phyloP scores from a whole-genome alignment of 2,888 invertebrate genomes.

The Danaus chrysippus region DNA sequence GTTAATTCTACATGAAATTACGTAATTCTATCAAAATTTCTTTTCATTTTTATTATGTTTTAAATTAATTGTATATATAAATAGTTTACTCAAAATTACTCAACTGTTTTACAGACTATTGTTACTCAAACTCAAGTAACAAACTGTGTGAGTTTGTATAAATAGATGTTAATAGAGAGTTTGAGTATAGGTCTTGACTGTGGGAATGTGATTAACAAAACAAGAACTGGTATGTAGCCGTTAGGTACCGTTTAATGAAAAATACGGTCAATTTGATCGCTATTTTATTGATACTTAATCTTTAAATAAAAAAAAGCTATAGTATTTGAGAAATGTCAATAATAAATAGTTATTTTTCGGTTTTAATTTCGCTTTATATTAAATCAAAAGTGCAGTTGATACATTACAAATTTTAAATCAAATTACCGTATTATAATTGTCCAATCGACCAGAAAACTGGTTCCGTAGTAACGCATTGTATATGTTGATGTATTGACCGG shows the following conservation, averaged over 20 bases:
- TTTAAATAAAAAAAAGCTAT: background rate
- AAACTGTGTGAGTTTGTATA: slow-evolving; percentile 40
- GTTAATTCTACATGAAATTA: too few relatives aligned
- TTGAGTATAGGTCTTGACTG: slow-evolving; percentile 31
- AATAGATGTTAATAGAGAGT: slow-evolving; percentile 39
- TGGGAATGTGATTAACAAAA: slow-evolving; percentile 38
- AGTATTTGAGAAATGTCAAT: too few relatives aligned
- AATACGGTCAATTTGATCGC: background rate
- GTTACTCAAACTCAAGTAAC: slow-evolving; percentile 41
- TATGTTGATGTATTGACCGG: slow-evolving; percentile 21
- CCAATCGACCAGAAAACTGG: slow-evolving; percentile 62
- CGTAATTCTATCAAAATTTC: slow-evolving; percentile 15
- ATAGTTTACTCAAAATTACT: slow-evolving; percentile 26
- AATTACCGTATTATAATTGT: slow-evolving; percentile 41
- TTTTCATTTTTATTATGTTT: slow-evolving; percentile 11
- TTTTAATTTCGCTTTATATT: too few relatives aligned
- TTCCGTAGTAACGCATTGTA: slow-evolving; percentile 39
- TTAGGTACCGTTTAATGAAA: slow-evolving; percentile 23
- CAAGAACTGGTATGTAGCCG: slow-evolving; percentile 21
- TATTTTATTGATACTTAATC: background rate
- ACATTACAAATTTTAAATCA: slow-evolving; percentile 20
- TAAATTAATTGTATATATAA: slow-evolving; percentile 26
- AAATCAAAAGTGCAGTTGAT: background rate
- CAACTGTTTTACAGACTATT: slow-evolving; percentile 50
- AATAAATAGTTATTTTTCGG: too few relatives aligned